Evolutionary conservation across 2,888 invertebrate genomes (phyloP).

Genomic region (Thymelicus lineola): DNA sequence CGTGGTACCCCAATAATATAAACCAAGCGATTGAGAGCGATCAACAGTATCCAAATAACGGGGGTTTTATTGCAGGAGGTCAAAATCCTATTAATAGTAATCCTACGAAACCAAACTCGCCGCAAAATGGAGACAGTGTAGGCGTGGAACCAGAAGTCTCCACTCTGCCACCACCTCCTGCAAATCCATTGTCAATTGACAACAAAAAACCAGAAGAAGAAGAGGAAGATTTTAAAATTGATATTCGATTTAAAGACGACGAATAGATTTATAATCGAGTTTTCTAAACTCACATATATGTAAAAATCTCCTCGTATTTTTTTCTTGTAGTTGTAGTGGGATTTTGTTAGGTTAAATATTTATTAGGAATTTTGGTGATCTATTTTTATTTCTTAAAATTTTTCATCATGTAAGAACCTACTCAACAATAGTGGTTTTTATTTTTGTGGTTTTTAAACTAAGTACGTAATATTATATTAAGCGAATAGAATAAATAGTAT

Average conservation of each 20-base stretch:
- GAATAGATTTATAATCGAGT: background rate
- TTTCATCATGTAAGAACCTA: too few species aligned
- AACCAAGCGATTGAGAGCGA: background rate
- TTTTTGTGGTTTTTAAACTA: too few species aligned
- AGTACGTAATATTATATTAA: too few species aligned
- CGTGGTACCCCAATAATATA: background rate
- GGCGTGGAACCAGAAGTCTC: too few species aligned
- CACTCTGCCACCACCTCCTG: too few species aligned
- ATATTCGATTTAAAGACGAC: background rate
- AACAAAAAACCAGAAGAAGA: background rate
- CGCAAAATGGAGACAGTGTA: too few species aligned
- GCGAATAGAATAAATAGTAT: too few species aligned
- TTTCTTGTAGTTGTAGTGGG: too few species aligned
- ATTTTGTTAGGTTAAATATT: too few species aligned
- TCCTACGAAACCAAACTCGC: background rate
- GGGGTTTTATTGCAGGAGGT: background rate
- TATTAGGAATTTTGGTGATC: too few species aligned
- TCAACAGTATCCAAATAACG: background rate
- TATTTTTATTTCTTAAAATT: too few species aligned
- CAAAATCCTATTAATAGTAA: background rate
- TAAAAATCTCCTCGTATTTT: background rate
- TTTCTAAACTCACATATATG: background rate
- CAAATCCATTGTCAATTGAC: background rate
- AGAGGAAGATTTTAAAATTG: slow-evolving; percentile 4
- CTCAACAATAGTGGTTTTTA: too few species aligned